Percentiles rank a stretch among this genome's conserved stretches.
Conservation (phyloP, 1,140 invertebrate genomes). For the Papilio polyxenes region DNA sequence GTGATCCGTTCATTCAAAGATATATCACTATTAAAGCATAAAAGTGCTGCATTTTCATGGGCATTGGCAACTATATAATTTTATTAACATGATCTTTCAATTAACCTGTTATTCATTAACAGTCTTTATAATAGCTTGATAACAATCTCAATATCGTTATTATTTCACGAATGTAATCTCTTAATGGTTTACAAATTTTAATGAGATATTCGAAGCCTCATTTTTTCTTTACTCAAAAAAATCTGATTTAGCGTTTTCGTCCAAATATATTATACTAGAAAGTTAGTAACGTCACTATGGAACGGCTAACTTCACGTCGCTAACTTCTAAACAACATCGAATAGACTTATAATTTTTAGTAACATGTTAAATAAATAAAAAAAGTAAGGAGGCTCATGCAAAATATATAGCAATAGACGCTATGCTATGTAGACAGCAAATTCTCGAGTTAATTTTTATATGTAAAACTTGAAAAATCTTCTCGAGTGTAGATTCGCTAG, state of each 20-base stretch:
- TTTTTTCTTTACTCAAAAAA: background rate
- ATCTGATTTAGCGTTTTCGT: background rate
- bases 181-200: too few species aligned
- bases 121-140: background rate
- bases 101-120: too few species aligned
- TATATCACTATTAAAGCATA: background rate
- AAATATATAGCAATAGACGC: slow-evolving; percentile 31
- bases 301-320: slow-evolving; percentile 43
- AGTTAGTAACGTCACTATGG: background rate
- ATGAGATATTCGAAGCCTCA: too few species aligned
- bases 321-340: slow-evolving; percentile 42
- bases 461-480: background rate
- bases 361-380: background rate
- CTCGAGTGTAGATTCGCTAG: slow-evolving; percentile 20
- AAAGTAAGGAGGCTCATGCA: slow-evolving; percentile 34
- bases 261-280: background rate
- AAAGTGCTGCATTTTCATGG: background rate
- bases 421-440: slow-evolving; percentile 48
- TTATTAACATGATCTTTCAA: too few species aligned
- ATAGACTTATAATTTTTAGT: slow-evolving; percentile 12
- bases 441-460: slow-evolving; percentile 16
- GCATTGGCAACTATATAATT: too few species aligned
- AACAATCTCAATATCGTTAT: background rate
- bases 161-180: background rate
- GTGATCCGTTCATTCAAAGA: background rate